Evolutionary conservation across 2,797 vertebrate genomes (phyloP), one percentile per base, ranked within the genome.

Genomic region (Aldrovandia affinis): DNA sequence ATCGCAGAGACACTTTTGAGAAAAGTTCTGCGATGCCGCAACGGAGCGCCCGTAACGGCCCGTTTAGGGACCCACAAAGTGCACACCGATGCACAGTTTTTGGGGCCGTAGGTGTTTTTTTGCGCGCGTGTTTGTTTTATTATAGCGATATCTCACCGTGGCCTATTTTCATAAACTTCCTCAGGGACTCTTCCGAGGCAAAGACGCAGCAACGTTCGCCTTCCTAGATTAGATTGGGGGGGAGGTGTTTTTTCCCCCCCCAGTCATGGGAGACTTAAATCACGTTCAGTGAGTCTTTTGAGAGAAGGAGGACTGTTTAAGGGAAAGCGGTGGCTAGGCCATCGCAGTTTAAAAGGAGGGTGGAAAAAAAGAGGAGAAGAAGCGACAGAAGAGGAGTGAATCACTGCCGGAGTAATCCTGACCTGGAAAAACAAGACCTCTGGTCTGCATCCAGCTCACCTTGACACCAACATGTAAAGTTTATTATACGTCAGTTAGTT

Each of bases 141-240:
- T 70, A 70, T 7, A 70, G 4, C 3, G 14, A 36, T 70, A 36
- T 14, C 9, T 75, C 22, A 8, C 70, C 2, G 70, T 75, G 39
- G 70, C 70, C 70, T 75, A 75, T 75, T 75, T 75, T 20, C 25
- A 39, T 44, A 44, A 42, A 44, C 44, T 75, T 75, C 70, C 70
- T 22, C 36, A 44, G 70, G 39, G 36, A 75, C 15, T 44, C 22
- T 42, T 36, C n/a, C n/a, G n/a, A n/a, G 36, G 39, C 20, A 75
- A 75, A 75, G 2, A 39, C n/a, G 25, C 39, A n/a, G 44, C 20
- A 75, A 22, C 70, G 15, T 75, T 44, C 39, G 39, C 36, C 70
- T 75, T 42, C 22, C 20, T 3, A 75, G 70, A 75, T 75, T 42
- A 75, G 39, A 75, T 75, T n/a, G n/a, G n/a, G n/a, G n/a, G 30